phyloP scores from a whole-genome alignment of 2,888 invertebrate genomes.

The Invenusta paracnida region DNA sequence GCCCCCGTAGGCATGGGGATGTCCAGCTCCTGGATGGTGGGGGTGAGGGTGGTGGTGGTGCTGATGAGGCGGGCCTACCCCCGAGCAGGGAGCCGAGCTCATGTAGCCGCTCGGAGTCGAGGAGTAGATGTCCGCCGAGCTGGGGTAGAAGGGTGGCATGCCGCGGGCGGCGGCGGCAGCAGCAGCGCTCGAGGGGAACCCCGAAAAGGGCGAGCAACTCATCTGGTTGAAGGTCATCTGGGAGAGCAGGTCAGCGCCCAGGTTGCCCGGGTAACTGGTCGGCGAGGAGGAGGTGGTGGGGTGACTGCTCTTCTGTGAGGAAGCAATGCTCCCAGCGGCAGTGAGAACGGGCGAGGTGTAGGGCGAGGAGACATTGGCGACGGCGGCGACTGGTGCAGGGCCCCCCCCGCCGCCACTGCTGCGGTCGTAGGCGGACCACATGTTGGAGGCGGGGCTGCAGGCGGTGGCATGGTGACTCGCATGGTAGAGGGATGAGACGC shows the following conservation, averaged over 20 bases:
- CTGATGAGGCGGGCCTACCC: not conserved
- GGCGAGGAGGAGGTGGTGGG: not conserved
- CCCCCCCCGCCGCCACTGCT: too few species aligned
- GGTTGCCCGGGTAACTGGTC: not conserved
- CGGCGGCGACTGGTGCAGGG: not conserved
- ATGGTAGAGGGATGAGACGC: not conserved
- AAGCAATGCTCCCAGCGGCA: too few species aligned
- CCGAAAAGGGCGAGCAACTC: not conserved
- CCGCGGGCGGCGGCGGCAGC: too few species aligned
- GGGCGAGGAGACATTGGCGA: not conserved
- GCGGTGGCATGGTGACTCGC: not conserved
- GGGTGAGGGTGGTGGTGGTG: not conserved
- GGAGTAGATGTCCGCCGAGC: not conserved
- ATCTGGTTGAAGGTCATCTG: conserved; percentile 27
- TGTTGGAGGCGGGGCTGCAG: not conserved
- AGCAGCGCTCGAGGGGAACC: not conserved
- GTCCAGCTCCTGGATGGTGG: not conserved
- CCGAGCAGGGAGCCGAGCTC: too few species aligned
- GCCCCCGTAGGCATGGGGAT: not conserved
- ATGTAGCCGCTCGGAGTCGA: too few species aligned
- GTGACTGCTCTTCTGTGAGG: too few species aligned
- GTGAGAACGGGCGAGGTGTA: conserved; percentile 7
- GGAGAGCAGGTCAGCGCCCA: not conserved
- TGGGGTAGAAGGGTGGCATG: not conserved
- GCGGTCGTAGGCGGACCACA: not conserved